phyloP scores from a whole-genome alignment of 2,888 invertebrate species.

The Hecatera dysodea region DNA sequence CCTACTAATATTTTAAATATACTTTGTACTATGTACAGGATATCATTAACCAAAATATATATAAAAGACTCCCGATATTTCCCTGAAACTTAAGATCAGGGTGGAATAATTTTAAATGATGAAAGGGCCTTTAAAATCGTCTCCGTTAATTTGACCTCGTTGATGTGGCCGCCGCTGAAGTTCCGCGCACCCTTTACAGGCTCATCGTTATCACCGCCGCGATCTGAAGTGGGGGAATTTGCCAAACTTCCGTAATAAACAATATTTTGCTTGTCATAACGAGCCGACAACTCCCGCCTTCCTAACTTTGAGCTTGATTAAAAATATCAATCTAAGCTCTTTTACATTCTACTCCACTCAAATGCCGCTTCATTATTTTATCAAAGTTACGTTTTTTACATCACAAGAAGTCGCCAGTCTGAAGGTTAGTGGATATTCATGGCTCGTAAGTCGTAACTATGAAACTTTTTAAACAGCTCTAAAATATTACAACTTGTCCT shows the following conservation, averaged over 20 bases:
- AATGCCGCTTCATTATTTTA: slow-evolving; percentile 60
- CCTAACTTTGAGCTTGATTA: slow-evolving; percentile 78
- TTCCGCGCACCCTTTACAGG: slow-evolving; percentile 61
- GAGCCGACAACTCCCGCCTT: slow-evolving; percentile 65
- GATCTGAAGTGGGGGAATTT: slow-evolving; percentile 58
- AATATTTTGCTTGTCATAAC: slow-evolving; percentile 77
- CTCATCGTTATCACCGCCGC: slow-evolving; percentile 64
- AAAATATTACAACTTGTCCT: slow-evolving; percentile 50
- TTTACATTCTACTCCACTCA: slow-evolving; percentile 55
- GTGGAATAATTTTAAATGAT: slow-evolving; percentile 20
- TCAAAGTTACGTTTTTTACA: slow-evolving; percentile 41
- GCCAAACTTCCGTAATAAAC: slow-evolving; percentile 75
- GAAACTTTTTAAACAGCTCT: slow-evolving; percentile 48
- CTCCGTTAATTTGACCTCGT: slow-evolving; percentile 23
- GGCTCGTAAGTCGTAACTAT: slow-evolving; percentile 38
- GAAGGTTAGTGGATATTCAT: slow-evolving; percentile 40
- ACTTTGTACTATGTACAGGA: neutral
- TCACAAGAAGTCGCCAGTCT: slow-evolving; percentile 19
- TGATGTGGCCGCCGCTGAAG: slow-evolving; percentile 47
- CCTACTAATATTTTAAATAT: neutral
- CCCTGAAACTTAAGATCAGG: neutral
- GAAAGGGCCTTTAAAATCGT: slow-evolving; percentile 24
- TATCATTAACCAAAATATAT: neutral
- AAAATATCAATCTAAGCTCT: slow-evolving; percentile 77
- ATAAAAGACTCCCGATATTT: neutral